Evolutionary conservation across 2,888 invertebrate species (phyloP), one percentile per base, ranked within the genome.

Genomic region (Aricia artaxerxes): DNA sequence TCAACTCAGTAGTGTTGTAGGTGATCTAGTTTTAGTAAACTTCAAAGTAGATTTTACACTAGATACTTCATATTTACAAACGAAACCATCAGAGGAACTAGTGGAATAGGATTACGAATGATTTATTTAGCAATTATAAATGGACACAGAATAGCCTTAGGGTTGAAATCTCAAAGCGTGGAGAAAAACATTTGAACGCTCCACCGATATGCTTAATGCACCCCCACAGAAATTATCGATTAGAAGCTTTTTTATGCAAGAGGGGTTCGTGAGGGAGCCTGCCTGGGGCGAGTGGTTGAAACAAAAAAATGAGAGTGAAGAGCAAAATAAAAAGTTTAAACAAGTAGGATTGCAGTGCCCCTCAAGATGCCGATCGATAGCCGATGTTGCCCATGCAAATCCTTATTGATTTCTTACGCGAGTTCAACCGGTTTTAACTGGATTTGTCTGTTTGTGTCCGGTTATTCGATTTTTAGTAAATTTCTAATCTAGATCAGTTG

Each of bases 181-280:
- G 91, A 92, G 93, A 93, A 93, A 92, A 93, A 92, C 93, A 91
- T 89, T 91, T 89, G 91, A 85, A 88, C 86, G 86, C 88, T 90
- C 90, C 89, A 87, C 87, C 93, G 93, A 93, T 94, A 94, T 94
- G 94, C 94, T 93, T 94, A 94, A 94, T 94, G 94, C 94, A 94
- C 94, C 94, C 93, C 94, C 94, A 94, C 93, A 94, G 92, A 94
- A 94, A 94, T 94, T 94, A 94, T 94, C 94, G 94, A 94, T 94
- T 94, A 94, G 94, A 92, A 92, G 93, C 94, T 94, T 94, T 94
- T 94, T 94, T 94, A 94, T 94, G 94, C 94, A 94, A 94, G 94
- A 94, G 94, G 93, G 94, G 91, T 91, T 87, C 90, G 89, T 90
- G 91, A 94, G 94, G 94, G 89, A 89, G 86, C 85, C 84, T 38